phyloP scores from a whole-genome alignment of 2,113 vertebrate species.

The Oreotrochilus melanogaster region DNA sequence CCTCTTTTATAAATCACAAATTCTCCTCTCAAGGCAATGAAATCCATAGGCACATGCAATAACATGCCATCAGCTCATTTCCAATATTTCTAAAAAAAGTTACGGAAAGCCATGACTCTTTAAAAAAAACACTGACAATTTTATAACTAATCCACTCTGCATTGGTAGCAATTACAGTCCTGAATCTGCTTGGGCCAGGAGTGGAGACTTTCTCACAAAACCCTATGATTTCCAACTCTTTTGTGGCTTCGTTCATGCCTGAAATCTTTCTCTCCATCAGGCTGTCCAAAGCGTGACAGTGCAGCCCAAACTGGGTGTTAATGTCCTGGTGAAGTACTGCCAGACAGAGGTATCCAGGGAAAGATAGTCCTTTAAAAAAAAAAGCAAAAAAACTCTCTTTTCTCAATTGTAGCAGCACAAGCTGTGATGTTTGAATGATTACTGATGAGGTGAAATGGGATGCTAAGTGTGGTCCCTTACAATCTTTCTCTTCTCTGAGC shows the following conservation, averaged over 20 bases:
- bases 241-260: not conserved
- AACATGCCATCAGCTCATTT: not conserved
- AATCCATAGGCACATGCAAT: not conserved
- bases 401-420: not conserved
- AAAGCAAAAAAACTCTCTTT: not conserved
- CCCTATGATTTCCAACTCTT: not conserved
- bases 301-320: not conserved
- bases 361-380: not conserved
- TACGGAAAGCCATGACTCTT: rapidly evolving
- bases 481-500: not conserved
- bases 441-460: not conserved
- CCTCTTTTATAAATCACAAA: not conserved
- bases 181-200: not conserved
- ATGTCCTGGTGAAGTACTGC: not conserved
- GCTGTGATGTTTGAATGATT: not conserved
- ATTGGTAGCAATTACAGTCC: not conserved
- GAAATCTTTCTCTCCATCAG: not conserved
- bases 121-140: not conserved
- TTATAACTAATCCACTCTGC: not conserved
- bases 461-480: not conserved
- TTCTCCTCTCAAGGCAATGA: not conserved
- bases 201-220: not conserved
- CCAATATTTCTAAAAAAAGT: not conserved
- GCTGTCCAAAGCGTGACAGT: not conserved
- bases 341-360: not conserved